These are phyloP conservation scores for Lasioglossum pauxillum DNA, from an alignment of 2,888 invertebrate genomes.

Conservation along the genomic window DNA sequence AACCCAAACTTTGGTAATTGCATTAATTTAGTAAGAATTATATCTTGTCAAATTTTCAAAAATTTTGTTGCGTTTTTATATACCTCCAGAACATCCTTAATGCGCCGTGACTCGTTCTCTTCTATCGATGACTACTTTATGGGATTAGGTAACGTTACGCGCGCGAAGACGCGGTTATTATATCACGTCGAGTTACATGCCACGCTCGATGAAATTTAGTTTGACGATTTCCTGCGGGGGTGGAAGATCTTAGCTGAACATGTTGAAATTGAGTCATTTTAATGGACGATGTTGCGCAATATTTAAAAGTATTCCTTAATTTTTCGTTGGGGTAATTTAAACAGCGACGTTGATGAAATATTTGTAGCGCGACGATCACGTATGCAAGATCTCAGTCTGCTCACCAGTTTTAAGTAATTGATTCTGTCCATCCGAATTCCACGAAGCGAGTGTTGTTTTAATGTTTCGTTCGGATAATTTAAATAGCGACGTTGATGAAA, in stretches of 20 bases:
- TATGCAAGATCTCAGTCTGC: not conserved
- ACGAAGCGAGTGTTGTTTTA: not conserved
- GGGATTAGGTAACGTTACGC: not conserved
- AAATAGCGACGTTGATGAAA: too few species aligned
- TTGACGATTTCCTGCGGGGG: not conserved
- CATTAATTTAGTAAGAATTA: too few species aligned
- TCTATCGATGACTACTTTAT: conserved; percentile 7
- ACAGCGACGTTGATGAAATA: not conserved
- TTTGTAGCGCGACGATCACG: not conserved
- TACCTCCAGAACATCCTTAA: too few species aligned
- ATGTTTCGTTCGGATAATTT: too few species aligned
- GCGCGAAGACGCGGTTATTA: not conserved
- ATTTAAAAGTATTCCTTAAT: not conserved
- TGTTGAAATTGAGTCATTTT: not conserved
- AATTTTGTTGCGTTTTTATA: too few species aligned
- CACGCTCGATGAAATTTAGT: not conserved
- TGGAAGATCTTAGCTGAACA: not conserved
- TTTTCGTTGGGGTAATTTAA: not conserved
- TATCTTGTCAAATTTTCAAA: too few species aligned
- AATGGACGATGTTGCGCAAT: not conserved
- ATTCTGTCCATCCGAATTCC: not conserved
- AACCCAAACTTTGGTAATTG: too few species aligned
- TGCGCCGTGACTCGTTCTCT: not conserved
- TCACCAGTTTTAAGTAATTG: not conserved
- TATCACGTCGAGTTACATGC: not conserved